Evolutionary conservation across 1,140 invertebrate genomes (phyloP), one percentile per base, ranked within the genome.

Genomic region (Venustaconcha ellipsiformis): DNA sequence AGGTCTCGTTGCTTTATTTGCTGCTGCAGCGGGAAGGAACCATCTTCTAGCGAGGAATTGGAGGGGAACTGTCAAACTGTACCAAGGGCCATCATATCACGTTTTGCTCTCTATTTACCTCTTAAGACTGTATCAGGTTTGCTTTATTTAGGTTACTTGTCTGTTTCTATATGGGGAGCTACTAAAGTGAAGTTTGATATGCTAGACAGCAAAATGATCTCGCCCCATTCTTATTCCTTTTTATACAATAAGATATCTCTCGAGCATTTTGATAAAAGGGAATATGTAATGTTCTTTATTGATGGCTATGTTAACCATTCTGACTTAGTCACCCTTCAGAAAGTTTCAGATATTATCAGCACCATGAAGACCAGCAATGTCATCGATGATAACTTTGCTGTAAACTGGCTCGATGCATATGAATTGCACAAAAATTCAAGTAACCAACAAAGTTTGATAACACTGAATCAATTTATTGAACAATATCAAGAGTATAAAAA

Each of bases 1-100:
- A 67, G 72, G 14, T 60, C 56, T 30, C 67, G 64, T 30, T 74
- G 72, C 57, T 60, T 74, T 3, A 74, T 67, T 26, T 74, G 72
- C 26, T 74, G 72, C 55, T 74, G 72, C 23, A 59, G 64, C 48
- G 72, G 72, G 6, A 67, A 48, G 23, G 57, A 57, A 11, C 72
- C 72, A 15, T 57, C 59, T 30, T 59, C 64, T 15, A 17, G 66
- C 17, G 66, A 60, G 23, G 72, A 74, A 20, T 67, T 65, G 17
- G 64, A 74, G 57, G 60, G 64, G 14, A 20, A 20, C 13, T 30
- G 57, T 12, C 56, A 74, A 60, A n/a, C 57, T 11, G 56, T 57
- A 2, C 14, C 72, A 17, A 20, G 64, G 58, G 55, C 15, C 1
- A 37, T 74, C 4, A 67, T 74, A 26, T 67, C 72, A 20, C 48